A percentile compares a stretch with the other conserved stretches of the same genome.
Evolutionary conservation across 2,797 vertebrate species (phyloP).

Genomic region (Parotocinclus haroldoi): DNA sequence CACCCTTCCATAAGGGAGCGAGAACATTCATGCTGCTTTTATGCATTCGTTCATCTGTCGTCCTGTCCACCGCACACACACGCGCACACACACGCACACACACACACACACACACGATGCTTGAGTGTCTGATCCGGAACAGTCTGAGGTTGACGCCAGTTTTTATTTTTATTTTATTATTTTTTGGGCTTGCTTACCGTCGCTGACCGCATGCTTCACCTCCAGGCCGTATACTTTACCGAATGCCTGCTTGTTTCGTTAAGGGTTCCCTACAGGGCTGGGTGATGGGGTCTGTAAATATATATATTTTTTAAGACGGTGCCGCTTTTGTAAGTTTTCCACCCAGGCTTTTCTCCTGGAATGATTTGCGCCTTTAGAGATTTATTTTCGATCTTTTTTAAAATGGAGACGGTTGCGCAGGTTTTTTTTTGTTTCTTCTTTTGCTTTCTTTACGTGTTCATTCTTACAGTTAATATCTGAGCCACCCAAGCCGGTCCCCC

Average conservation of each 20-base stretch:
- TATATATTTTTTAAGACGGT: too few species aligned
- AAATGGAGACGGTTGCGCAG: too few species aligned
- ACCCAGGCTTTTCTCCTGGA: too few species aligned
- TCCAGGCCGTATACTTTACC: background rate
- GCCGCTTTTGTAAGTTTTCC: too few species aligned
- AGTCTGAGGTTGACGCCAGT: slow-evolving; percentile 8
- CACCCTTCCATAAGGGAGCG: background rate
- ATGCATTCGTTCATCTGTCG: slow-evolving; percentile 12
- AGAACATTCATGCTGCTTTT: slow-evolving; percentile 35
- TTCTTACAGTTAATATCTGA: too few species aligned
- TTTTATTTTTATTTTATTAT: slow-evolving; percentile 36
- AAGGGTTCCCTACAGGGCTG: too few species aligned
- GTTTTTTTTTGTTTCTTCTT: too few species aligned
- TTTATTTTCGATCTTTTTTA: too few species aligned
- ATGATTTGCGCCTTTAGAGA: too few species aligned
- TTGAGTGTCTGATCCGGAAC: background rate
- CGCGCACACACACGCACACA: background rate
- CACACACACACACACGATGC: background rate
- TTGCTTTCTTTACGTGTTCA: too few species aligned
- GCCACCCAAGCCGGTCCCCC: too few species aligned
- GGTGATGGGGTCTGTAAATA: too few species aligned
- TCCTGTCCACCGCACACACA: slow-evolving; percentile 4
- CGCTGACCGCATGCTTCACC: slow-evolving; percentile 8
- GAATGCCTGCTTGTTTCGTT: slow-evolving; percentile 22
- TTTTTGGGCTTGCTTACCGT: slow-evolving; percentile 27